Evolutionary conservation across 2,113 vertebrate species (phyloP).

Genomic region (Sisor rabdophorus): DNA sequence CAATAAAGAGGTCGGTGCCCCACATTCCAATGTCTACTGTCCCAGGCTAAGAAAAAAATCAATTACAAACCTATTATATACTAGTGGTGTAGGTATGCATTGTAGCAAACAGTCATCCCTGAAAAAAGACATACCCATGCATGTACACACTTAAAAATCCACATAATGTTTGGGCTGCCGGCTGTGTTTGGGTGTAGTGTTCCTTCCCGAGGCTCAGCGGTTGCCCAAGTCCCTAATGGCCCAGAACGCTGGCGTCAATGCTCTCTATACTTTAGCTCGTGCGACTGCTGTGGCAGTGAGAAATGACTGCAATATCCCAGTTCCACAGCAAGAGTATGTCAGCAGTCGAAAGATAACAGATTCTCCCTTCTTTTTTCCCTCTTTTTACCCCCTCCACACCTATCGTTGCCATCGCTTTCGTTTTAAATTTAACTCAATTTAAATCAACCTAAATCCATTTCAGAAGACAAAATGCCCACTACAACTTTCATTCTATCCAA

Average conservation of each 20-base stretch:
- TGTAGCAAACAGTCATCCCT: slow-evolving; percentile 18
- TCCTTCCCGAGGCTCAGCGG: slow-evolving; percentile 49
- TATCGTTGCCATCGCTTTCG: not conserved
- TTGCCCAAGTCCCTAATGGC: slow-evolving; percentile 50
- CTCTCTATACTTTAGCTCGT: slow-evolving; percentile 56
- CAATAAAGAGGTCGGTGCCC: slow-evolving; percentile 28
- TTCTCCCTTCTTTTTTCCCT: slow-evolving; percentile 41
- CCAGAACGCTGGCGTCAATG: slow-evolving; percentile 49
- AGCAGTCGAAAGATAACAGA: slow-evolving; percentile 45
- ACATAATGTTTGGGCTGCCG: slow-evolving; percentile 47
- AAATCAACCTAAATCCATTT: slow-evolving; percentile 43
- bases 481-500: not conserved
- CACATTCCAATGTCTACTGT: not conserved
- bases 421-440: slow-evolving; percentile 47
- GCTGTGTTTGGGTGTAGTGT: slow-evolving; percentile 49
- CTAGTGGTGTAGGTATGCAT: slow-evolving; percentile 21
- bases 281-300: slow-evolving; percentile 43
- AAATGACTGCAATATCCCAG: slow-evolving; percentile 53
- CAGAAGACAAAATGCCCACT: slow-evolving; percentile 36
- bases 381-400: slow-evolving; percentile 41
- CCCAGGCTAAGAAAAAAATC: slow-evolving; percentile 26
- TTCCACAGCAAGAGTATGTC: slow-evolving; percentile 48
- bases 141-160: slow-evolving; percentile 11
- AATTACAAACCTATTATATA: slow-evolving; percentile 48
- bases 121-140: slow-evolving; percentile 15